Evolutionary conservation across 1,140 invertebrate species (phyloP).

Genomic region (Neotoxoptera formosana): DNA sequence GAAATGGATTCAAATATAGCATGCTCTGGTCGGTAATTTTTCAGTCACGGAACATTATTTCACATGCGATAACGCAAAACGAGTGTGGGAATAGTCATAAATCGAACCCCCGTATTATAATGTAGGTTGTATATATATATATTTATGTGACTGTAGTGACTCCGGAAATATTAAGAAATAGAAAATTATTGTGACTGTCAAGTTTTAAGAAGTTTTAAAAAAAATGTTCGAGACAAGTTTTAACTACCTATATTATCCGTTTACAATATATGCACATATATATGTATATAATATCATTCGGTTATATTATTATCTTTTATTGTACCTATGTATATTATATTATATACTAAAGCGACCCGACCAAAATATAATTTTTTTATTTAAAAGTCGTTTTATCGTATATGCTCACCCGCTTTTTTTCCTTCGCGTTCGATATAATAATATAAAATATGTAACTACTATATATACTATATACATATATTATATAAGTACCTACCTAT

Average conservation of each 20-base stretch:
- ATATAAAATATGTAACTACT: neutral
- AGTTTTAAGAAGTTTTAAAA: slow-evolving; percentile 25
- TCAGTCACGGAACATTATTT: slow-evolving; percentile 47
- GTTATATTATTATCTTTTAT: neutral
- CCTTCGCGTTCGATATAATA: neutral
- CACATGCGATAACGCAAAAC: slow-evolving; percentile 37
- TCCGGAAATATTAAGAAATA: slow-evolving; percentile 51
- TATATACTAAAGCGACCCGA: neutral
- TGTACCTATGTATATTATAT: too few relatives aligned
- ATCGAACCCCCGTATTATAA: slow-evolving; percentile 46
- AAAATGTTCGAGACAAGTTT: neutral
- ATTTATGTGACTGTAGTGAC: neutral
- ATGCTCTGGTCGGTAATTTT: slow-evolving; percentile 33
- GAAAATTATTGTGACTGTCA: slow-evolving; percentile 24
- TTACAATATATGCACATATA: neutral
- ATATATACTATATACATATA: neutral
- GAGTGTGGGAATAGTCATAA: slow-evolving; percentile 31
- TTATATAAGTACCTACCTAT: neutral
- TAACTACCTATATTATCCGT: neutral
- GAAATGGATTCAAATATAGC: slow-evolving; percentile 55
- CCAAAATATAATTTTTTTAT: neutral
- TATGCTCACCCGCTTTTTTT: neutral
- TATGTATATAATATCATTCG: neutral
- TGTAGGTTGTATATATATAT: neutral
- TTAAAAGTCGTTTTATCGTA: neutral